Evolutionary conservation across 2,113 vertebrate genomes (phyloP).

Genomic region (Argyrosomus japonicus): DNA sequence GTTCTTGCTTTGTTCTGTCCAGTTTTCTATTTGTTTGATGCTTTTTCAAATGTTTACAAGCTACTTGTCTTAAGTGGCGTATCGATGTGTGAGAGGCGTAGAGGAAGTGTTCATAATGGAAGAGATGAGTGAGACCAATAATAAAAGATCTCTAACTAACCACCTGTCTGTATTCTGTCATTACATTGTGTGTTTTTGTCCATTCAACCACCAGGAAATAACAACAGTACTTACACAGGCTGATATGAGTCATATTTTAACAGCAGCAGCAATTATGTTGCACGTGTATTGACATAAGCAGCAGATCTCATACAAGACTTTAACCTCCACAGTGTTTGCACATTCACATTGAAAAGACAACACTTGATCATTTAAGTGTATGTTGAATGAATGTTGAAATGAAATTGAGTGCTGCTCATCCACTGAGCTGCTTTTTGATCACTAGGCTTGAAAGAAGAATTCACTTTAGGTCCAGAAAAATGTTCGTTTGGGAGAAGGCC

Average conservation of each 20-base stretch:
- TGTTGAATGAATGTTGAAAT: background rate
- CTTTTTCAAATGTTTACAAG: constrained; percentile 83
- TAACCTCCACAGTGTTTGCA: background rate
- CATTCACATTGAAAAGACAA: background rate
- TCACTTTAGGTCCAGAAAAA: background rate
- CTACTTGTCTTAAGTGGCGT: constrained; percentile 77
- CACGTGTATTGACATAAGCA: background rate
- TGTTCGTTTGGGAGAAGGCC: constrained; percentile 3
- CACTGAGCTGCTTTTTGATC: constrained; percentile 40
- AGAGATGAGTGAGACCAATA: constrained; percentile 64
- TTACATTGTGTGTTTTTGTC: background rate
- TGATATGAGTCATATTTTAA: background rate
- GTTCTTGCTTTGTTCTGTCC: constrained; percentile 62
- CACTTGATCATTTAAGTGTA: background rate
- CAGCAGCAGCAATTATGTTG: background rate
- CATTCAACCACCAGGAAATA: background rate
- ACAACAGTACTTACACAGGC: too few relatives aligned
- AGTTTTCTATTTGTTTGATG: constrained; percentile 68
- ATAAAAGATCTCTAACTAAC: constrained; percentile 61
- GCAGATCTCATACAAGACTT: background rate
- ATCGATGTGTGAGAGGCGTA: constrained; percentile 56
- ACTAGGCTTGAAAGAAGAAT: background rate
- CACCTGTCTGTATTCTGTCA: background rate
- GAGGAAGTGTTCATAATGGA: constrained; percentile 57
- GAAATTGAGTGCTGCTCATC: background rate